These are phyloP conservation scores for Poeciliopsis turneri DNA, from an alignment of 2,797 vertebrate species.

Conservation along the genomic window DNA sequence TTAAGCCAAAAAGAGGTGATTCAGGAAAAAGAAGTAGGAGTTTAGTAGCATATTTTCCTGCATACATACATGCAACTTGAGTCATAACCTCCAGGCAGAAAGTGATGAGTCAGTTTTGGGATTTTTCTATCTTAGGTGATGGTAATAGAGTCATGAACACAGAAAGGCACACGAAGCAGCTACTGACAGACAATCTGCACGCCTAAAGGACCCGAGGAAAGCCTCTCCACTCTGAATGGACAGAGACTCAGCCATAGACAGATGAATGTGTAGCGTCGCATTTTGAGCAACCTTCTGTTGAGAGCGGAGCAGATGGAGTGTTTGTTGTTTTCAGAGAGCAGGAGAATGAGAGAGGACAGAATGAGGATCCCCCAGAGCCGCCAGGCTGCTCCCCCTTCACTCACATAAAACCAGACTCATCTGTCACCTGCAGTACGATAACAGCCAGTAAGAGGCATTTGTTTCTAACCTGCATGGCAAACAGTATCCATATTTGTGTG, in stretches of 20 bases:
- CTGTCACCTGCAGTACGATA: slow-evolving; percentile 37
- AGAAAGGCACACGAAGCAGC: slow-evolving; percentile 33
- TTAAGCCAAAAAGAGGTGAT: slow-evolving; percentile 32
- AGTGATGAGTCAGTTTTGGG: slow-evolving; percentile 26
- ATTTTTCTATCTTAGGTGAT: slow-evolving; percentile 28
- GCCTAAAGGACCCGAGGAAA: slow-evolving; percentile 32
- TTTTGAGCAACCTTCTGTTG: slow-evolving; percentile 27
- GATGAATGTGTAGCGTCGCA: slow-evolving; percentile 59
- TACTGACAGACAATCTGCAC: slow-evolving; percentile 62
- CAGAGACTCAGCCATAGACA: slow-evolving; percentile 66
- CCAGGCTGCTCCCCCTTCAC: slow-evolving; percentile 4
- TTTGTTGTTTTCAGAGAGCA: slow-evolving; percentile 39
- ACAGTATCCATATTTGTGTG: slow-evolving; percentile 68
- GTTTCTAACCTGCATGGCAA: slow-evolving; percentile 80
- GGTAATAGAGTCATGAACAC: slow-evolving; percentile 22
- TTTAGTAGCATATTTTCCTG: slow-evolving; percentile 20
- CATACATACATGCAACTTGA: slow-evolving; percentile 27
- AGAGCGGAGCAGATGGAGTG: slow-evolving; percentile 25
- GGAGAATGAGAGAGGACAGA: slow-evolving; percentile 22
- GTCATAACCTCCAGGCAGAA: slow-evolving; percentile 32
- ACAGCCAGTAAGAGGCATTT: slow-evolving; percentile 54
- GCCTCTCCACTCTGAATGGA: slow-evolving; percentile 46
- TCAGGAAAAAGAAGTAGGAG: slow-evolving; percentile 38
- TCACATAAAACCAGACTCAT: slow-evolving; percentile 41
- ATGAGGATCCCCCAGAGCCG: slow-evolving; percentile 33